Evolutionary conservation across 2,113 vertebrate genomes (phyloP), one percentile per base, ranked within the genome.

Genomic region (Spilogale gracilis): DNA sequence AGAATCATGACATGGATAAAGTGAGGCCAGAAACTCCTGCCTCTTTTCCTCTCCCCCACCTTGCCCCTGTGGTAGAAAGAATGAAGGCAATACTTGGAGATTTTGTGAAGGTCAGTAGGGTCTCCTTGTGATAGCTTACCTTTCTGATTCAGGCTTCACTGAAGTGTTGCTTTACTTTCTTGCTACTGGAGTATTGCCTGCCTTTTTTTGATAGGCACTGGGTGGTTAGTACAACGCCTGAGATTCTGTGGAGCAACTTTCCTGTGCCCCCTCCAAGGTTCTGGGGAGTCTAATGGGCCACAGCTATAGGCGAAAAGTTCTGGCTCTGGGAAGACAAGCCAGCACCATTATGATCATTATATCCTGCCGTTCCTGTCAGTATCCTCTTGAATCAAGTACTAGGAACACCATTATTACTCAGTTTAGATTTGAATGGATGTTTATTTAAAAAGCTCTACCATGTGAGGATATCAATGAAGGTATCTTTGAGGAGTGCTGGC

Each of bases 381-480:
- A 79, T 60, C 58, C 50, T 61, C 13, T 91, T 87, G 38, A 79
- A 58, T 79, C 32, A 79, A 93, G 13, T 83, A 30, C 38, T 45
- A 8, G 18, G 38, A 83, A 78, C 27, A 87, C 61, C 25, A 56
- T 61, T 65, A 56, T 65, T 50, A 38, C 32, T 65, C 58, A 86
- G 4, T 52, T 89, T 21, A 89, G 17, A 92, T 71, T 86, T 92
- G 60, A 74, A 63, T 7, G 58, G 71, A 80, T 16, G 32, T 58
- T 94, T 86, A 74, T 95, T 92, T 67, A 9, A 61, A 86, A 92
- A 89, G 21, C 9, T 74, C 50, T 76, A 48, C 48, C 38, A 84
- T 6, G 32, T 60, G 48, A n/a, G 18, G 56, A 6, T 60, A 84
- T 18, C 12, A 20, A 2, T 82, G 38, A 87, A 23, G 2, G 25